Conservation (phyloP, 2,113 vertebrate genomes). For the Microtus montanus region DNA sequence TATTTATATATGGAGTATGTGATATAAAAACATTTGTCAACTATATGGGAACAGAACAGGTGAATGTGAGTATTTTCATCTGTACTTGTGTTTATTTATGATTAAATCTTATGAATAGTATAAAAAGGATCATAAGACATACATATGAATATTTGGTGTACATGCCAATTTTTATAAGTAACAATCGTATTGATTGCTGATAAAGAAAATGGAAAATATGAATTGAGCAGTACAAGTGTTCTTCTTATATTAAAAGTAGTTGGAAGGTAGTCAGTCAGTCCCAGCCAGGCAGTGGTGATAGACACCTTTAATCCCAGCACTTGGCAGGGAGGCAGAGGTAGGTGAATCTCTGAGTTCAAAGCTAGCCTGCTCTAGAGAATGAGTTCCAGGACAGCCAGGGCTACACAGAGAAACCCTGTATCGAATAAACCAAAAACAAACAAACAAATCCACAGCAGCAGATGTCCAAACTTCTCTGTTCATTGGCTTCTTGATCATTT, state of each 20-base stretch:
- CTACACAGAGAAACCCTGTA: background rate
- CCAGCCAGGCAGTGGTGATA: background rate
- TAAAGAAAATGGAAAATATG: background rate
- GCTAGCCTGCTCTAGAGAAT: background rate
- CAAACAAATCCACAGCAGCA: background rate
- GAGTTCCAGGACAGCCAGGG: background rate
- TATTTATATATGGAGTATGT: background rate
- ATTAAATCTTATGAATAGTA: background rate
- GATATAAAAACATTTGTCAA: constrained; percentile 28
- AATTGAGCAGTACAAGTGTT: background rate
- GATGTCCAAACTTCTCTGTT: background rate
- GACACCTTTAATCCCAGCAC: background rate
- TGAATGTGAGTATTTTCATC: background rate
- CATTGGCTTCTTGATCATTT: background rate
- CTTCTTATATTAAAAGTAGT: background rate
- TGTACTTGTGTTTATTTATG: background rate
- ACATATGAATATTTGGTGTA: background rate
- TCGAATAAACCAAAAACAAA: background rate
- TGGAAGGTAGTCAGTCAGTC: background rate
- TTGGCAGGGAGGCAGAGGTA: background rate
- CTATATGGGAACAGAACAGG: background rate
- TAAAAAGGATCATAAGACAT: background rate
- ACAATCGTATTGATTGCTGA: background rate
- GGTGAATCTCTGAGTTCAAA: background rate
- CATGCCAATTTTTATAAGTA: background rate